A percentile compares a stretch with the other conserved stretches of the same genome.
phyloP scores from a whole-genome alignment of 2,113 vertebrate species.

The Numida meleagris region DNA sequence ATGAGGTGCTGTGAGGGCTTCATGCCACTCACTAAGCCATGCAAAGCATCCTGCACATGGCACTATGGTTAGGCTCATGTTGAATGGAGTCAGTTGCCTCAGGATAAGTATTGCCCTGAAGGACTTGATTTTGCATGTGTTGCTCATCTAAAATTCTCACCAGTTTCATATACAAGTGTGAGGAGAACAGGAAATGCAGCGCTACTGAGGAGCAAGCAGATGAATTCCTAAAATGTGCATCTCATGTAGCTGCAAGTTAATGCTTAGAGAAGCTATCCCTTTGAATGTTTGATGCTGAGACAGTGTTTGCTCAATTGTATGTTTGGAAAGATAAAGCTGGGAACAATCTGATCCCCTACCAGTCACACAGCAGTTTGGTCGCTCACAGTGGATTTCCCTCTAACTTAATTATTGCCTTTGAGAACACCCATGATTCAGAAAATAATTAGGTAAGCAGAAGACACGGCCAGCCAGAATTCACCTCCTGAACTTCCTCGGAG shows the following conservation, averaged over 20 bases:
- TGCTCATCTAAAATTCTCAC: conserved; percentile 12
- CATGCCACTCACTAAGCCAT: background rate
- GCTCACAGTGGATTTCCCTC: background rate
- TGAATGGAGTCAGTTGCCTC: background rate
- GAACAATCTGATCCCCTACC: background rate
- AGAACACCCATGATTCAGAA: conserved; percentile 42
- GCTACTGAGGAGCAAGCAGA: conserved; percentile 3
- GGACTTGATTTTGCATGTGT: conserved; percentile 9
- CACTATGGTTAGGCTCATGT: background rate
- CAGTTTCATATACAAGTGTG: rapidly evolving
- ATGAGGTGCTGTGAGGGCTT: background rate
- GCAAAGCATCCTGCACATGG: background rate
- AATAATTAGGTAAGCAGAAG: conserved; percentile 20
- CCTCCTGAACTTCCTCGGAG: conserved; percentile 40
- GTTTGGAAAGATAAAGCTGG: background rate
- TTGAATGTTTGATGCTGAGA: background rate
- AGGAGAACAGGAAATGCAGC: background rate
- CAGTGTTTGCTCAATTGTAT: background rate
- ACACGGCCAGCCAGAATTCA: conserved; percentile 19
- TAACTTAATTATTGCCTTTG: background rate
- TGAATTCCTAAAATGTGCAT: background rate
- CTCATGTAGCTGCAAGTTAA: background rate
- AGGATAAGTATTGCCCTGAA: background rate
- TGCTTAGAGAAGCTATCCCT: background rate
- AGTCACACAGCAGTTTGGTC: background rate